These are phyloP conservation scores for Sesia apiformis DNA, from an alignment of 2,888 invertebrate genomes.

Conservation along the genomic window DNA sequence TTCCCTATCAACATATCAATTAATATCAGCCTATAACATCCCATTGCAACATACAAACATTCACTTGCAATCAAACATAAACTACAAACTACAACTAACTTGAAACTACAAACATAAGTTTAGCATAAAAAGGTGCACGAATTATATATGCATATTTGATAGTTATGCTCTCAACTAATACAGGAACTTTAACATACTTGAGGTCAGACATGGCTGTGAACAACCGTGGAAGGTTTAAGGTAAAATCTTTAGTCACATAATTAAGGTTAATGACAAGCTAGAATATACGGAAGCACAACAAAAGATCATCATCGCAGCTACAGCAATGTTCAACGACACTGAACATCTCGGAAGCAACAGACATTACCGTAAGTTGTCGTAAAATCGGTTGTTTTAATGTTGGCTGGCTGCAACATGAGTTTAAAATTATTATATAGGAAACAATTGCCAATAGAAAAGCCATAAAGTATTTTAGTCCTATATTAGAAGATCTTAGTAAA, in stretches of 20 bases:
- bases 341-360: background rate
- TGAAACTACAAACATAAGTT: too few species aligned
- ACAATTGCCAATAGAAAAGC: background rate
- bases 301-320: background rate
- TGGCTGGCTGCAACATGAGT: background rate
- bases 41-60: too few species aligned
- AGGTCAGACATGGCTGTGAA: background rate
- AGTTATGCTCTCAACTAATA: background rate
- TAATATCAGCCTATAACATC: too few species aligned
- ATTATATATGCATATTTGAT: too few species aligned
- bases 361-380: background rate
- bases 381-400: background rate
- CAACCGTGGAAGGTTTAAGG: background rate
- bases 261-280: background rate
- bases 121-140: too few species aligned
- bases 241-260: background rate
- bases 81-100: too few species aligned
- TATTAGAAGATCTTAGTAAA: too few species aligned
- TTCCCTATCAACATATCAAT: too few species aligned
- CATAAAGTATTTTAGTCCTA: background rate
- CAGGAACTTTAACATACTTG: background rate
- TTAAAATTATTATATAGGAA: background rate
- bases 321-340: background rate
- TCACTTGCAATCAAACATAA: too few species aligned
- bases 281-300: background rate